Evolutionary conservation across 2,797 vertebrate species (phyloP), one percentile per base, ranked within the genome.

Genomic region (Dicrostonyx torquatus): DNA sequence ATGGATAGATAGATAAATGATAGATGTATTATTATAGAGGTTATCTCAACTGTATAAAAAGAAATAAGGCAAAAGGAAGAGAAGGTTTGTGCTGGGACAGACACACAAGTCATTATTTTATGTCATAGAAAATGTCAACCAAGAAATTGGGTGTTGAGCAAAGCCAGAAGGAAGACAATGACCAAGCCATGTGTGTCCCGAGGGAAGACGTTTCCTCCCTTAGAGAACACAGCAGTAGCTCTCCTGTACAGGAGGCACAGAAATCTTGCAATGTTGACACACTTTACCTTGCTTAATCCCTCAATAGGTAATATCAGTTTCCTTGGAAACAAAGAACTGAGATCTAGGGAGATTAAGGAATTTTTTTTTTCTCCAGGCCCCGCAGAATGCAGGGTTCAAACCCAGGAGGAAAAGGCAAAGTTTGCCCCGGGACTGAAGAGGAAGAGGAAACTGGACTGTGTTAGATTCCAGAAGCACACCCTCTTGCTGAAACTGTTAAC

Each of bases 281-380:
- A 66, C 68, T 77, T 26, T 64, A 75, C 90, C 72, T 83, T 70
- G 2, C 48, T 85, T 91, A 90, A 95, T 94, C 84, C 50, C 50
- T 68, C 87, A 94, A 94, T 60, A 92, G 70, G 79, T 94, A 89
- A 43, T 91, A 80, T 78, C 40, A 93, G 66, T 73, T 96, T 64
- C 14, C 76, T 93, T 70, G 72, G 75, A 24, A n/a, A 13, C 20
- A 89, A 64, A 95, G 89, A 92, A 87, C 12, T 29, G 48, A 82
- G 45, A 94, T 73, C 73, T 82, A 87, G 5, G n/a, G 6, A 90
- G 48, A 95, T 95, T 87, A 85, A 95, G 43, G 14, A 12, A 78
- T 87, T 31, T 45, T 53, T 53, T 50, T 82, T 26, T 12, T 15
- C 20, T 53, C 78, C 85, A 70, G 58, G 53, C 78, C 83, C 80